A percentile compares a stretch with the other conserved stretches of the same genome.
phyloP scores from a whole-genome alignment of 2,888 invertebrate genomes.

The Agrotis exclamationis region DNA sequence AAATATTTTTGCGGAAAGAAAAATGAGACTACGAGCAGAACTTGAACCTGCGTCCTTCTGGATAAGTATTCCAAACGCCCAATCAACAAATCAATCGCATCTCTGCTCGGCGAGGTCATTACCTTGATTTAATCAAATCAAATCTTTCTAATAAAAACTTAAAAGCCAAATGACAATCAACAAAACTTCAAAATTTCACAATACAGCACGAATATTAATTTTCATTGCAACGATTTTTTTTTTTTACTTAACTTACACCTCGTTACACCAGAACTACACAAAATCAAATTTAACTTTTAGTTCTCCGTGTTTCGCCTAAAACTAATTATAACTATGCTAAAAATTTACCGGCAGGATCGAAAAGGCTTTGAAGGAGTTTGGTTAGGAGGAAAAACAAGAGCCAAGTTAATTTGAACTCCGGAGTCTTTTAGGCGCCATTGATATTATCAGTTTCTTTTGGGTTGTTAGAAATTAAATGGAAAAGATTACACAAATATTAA shows the following conservation, averaged over 20 bases:
- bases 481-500: neutral
- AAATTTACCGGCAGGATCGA: constrained; percentile 50
- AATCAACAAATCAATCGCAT: too few species aligned
- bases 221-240: neutral
- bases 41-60: too few species aligned
- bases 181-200: too few species aligned
- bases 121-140: too few species aligned
- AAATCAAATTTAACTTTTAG: constrained; percentile 61
- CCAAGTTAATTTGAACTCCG: constrained; percentile 50
- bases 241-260: constrained; percentile 25
- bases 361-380: constrained; percentile 35
- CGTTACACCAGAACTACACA: constrained; percentile 28
- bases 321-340: constrained; percentile 61
- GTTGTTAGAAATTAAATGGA: neutral
- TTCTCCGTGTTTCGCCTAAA: constrained; percentile 27
- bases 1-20: too few species aligned
- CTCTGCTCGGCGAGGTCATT: too few species aligned
- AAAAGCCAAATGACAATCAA: too few species aligned
- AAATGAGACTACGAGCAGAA: too few species aligned
- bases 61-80: too few species aligned
- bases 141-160: too few species aligned
- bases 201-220: neutral
- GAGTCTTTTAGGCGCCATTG: neutral
- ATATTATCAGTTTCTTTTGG: constrained; percentile 9
- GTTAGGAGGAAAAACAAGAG: constrained; percentile 42